Base-by-base conservation (phyloP, 2,888 invertebrate genomes). In the Trachelus troglodyta region DNA sequence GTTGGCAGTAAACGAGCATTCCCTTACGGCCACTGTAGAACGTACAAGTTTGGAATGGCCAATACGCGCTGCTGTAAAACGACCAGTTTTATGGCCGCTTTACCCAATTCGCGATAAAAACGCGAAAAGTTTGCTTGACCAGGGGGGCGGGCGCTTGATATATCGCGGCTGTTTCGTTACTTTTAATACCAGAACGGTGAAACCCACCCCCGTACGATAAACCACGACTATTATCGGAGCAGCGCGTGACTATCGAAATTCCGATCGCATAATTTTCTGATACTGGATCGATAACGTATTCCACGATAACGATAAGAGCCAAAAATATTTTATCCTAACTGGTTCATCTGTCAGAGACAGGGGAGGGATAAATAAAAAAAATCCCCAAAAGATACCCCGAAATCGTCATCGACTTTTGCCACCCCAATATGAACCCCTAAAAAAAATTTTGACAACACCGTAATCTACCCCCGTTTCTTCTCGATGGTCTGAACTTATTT, bases 161-260 rank as follows among this genome's bases (percentile, higher is more conserved):
- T 74, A 74, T 74, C 12, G n/a, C 2, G 12, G n/a, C 75, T 80
- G 80, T 77, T 80, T 75, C 77, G 78, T 69, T 78, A 78, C 80
- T 81, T 81, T 78, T 81, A 81, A 81, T 81, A 77, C 76, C 73
- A 73, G 37, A 74, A 30, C 23, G 6, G n/a, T 2, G 15, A 33
- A 35, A 35, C 35, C 74, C 75, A 4, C 2, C 75, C 74, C 76
- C 69, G 76, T 37, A 79, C 82, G 87, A 87, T 87, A 87, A 87
- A 86, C 84, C 85, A 85, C 84, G 86, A 84, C 84, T 83, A 84
- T 86, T 86, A 86, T 87, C 85, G 86, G 86, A 81, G 82, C 84
- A 83, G 85, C 84, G 83, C 78, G 80, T 77, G 81, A 77, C 78
- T 82, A 83, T 84, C 83, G 56, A 40, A 15, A 40, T 40, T 12